Percentiles rank a stretch among this genome's conserved stretches.
These are phyloP conservation scores for Aspidiotus rigidus DNA, from an alignment of 2,888 invertebrate species.

Conservation along the genomic window DNA sequence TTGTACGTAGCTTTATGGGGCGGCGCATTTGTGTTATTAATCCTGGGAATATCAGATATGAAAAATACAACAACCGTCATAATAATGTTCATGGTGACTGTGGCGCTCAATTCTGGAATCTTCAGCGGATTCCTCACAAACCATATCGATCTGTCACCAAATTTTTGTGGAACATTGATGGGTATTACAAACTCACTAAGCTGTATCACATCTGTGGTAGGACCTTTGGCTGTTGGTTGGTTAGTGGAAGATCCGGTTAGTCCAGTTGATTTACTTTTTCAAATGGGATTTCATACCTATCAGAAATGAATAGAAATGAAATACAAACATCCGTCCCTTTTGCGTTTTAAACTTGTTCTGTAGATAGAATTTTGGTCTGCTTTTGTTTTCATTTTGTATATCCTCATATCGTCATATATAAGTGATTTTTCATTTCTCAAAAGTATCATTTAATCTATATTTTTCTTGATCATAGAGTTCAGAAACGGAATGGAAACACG, in stretches of 20 bases:
- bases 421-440: no score
- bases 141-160: slow-evolving; percentile 75
- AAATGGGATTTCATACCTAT: no score
- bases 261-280: slow-evolving; percentile 28
- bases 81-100: slow-evolving; percentile 57
- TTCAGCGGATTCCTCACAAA: slow-evolving; percentile 59
- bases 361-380: no score
- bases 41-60: slow-evolving; percentile 40
- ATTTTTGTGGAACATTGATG: slow-evolving; percentile 74
- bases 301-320: no score
- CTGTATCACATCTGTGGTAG: slow-evolving; percentile 67
- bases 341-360: no score
- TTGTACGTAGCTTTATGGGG: slow-evolving; percentile 40
- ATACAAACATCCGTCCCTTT: no score
- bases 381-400: no score
- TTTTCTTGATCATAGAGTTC: no score
- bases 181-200: slow-evolving; percentile 74
- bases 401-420: no score
- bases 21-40: slow-evolving; percentile 45
- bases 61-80: slow-evolving; percentile 53
- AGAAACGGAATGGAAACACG: no score
- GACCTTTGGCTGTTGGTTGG: slow-evolving; percentile 62
- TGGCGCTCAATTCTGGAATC: slow-evolving; percentile 64
- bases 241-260: slow-evolving; percentile 61
- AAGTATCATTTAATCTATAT: no score